These are phyloP conservation scores for Acipenser ruthenus DNA, from an alignment of 2,797 vertebrate genomes.

Conservation along the genomic window DNA sequence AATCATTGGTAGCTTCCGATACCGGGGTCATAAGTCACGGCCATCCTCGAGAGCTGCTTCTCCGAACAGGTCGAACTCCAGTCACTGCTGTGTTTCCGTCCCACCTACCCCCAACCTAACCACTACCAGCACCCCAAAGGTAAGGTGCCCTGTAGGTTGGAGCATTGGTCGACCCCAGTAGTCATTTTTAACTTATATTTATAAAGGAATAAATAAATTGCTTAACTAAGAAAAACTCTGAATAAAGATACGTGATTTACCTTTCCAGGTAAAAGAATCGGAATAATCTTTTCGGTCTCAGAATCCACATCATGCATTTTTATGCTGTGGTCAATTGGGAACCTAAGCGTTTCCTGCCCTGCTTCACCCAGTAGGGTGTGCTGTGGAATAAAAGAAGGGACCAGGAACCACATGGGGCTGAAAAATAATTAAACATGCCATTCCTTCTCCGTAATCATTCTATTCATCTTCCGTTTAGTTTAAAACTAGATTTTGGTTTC, in stretches of 20 bases:
- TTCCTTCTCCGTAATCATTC: neutral
- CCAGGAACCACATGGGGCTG: too few relatives aligned
- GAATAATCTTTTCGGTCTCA: neutral
- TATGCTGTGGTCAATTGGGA: neutral
- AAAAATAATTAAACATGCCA: too few relatives aligned
- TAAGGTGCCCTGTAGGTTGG: slow-evolving; percentile 36
- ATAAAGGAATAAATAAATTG: too few relatives aligned
- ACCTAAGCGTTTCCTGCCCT: too few relatives aligned
- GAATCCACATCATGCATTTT: neutral
- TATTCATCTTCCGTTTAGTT: neutral
- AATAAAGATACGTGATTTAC: too few relatives aligned
- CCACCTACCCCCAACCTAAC: slow-evolving; percentile 52
- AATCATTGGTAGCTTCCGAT: slow-evolving; percentile 91
- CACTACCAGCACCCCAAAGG: slow-evolving; percentile 73
- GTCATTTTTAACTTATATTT: too few relatives aligned
- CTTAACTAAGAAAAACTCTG: too few relatives aligned
- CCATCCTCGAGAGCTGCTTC: slow-evolving; percentile 88
- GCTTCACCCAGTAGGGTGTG: too few relatives aligned
- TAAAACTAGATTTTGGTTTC: too few relatives aligned
- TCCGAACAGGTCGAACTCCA: slow-evolving; percentile 88
- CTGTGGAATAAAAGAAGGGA: too few relatives aligned
- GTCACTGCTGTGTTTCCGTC: slow-evolving; percentile 66
- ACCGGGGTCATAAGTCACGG: slow-evolving; percentile 83
- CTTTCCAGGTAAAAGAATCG: too few relatives aligned
- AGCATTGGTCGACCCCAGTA: too few relatives aligned